Conservation (phyloP, 2,888 invertebrate genomes). For the Drosophila lutescens region DNA sequence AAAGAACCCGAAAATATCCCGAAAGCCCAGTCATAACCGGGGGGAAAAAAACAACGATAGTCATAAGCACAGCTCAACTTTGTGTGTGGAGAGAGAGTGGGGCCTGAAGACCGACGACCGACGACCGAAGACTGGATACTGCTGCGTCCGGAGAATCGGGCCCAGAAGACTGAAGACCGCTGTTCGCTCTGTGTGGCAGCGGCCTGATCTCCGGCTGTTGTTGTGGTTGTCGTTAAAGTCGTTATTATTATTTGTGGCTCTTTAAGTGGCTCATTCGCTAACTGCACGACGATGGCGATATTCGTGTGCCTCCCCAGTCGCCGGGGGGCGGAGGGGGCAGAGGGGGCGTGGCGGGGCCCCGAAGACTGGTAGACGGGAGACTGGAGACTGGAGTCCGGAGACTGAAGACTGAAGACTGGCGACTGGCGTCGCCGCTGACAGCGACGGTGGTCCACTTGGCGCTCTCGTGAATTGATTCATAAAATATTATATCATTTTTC, state of each 20-base stretch:
- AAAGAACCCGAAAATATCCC: constrained; percentile 36
- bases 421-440: constrained; percentile 63
- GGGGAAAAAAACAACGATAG: constrained; percentile 30
- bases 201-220: constrained; percentile 39
- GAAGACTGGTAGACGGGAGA: constrained; percentile 19
- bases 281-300: constrained; percentile 78
- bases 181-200: constrained; percentile 5
- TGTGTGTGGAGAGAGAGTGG: constrained; percentile 45
- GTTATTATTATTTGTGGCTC: constrained; percentile 80
- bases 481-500: constrained; percentile 80
- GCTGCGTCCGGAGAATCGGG: too few species aligned
- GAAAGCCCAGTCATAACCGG: constrained; percentile 28
- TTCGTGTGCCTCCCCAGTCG: constrained; percentile 66
- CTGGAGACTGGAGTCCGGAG: constrained; percentile 23
- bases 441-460: constrained; percentile 80
- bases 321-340: not conserved
- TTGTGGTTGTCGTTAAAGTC: constrained; percentile 77
- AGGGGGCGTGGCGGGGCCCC: constrained; percentile 18
- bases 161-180: constrained; percentile 6
- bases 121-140: constrained; percentile 4
- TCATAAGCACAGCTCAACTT: constrained; percentile 72
- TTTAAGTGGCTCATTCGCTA: constrained; percentile 81
- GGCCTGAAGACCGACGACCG: constrained; percentile 13
- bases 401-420: constrained; percentile 26
- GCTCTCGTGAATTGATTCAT: constrained; percentile 80